A percentile compares a stretch with the other conserved stretches of the same genome.
Conservation (phyloP, 2,888 invertebrate genomes). For the Erebia epiphron region DNA sequence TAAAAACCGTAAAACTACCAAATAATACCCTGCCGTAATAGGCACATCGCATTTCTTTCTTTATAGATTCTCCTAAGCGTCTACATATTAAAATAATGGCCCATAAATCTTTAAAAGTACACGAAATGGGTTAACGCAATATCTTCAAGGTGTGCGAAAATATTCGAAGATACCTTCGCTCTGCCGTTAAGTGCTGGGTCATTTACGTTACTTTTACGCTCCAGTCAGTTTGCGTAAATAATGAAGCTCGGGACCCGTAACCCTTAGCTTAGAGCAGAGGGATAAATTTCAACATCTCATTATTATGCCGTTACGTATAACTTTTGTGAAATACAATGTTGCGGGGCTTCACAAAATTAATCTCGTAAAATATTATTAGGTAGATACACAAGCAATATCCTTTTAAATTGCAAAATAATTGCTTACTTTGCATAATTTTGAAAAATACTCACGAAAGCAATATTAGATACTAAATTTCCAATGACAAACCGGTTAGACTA, state of each 20-base stretch:
- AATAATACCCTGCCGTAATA: background rate
- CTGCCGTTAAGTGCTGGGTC: constrained; percentile 19
- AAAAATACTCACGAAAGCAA: too few relatives aligned
- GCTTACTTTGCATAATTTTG: too few relatives aligned
- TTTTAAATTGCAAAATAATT: too few relatives aligned
- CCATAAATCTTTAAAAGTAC: background rate
- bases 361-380: too few relatives aligned
- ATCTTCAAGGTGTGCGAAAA: constrained; percentile 6
- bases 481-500: too few relatives aligned
- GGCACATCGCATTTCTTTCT: background rate
- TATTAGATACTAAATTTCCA: too few relatives aligned
- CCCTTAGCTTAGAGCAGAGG: constrained; percentile 20
- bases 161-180: constrained; percentile 8
- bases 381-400: too few relatives aligned
- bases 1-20: too few relatives aligned
- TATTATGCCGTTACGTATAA: constrained; percentile 30
- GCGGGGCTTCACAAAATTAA: background rate
- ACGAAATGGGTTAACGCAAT: constrained; percentile 7
- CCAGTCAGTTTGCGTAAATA: constrained; percentile 10
- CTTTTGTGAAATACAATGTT: constrained; percentile 26
- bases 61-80: background rate
- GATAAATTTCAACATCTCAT: constrained; percentile 31
- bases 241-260: constrained; percentile 15
- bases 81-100: background rate
- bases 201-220: constrained; percentile 20